phyloP scores from a whole-genome alignment of 2,113 vertebrate species.

The Spea multiplicata region DNA sequence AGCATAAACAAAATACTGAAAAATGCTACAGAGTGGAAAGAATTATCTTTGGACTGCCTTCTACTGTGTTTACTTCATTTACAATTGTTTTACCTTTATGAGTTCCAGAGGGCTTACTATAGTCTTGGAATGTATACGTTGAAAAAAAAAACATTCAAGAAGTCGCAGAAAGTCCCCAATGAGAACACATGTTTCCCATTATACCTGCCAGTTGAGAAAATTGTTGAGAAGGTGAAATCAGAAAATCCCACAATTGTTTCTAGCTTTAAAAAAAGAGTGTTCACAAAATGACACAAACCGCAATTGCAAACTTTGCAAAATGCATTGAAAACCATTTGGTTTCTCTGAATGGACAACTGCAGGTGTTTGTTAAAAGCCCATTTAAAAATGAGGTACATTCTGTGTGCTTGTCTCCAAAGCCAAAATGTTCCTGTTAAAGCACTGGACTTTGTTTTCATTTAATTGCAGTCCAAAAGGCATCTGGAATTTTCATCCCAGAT shows the following conservation, averaged over 20 bases:
- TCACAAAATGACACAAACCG: conserved; percentile 13
- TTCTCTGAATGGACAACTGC: conserved; percentile 5
- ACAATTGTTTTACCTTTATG: conserved; percentile 4
- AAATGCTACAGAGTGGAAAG: conserved; percentile 10
- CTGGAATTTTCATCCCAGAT: not conserved
- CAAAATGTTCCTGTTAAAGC: conserved; percentile 4
- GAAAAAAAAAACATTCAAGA: conserved; percentile 1
- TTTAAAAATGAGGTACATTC: not conserved
- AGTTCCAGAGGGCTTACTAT: conserved; percentile 2
- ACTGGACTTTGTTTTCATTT: conserved; percentile 19
- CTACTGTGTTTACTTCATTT: not conserved
- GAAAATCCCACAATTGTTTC: conserved; percentile 4
- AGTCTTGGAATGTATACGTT: not conserved
- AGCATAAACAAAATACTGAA: conserved; percentile 20
- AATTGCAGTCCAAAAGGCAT: conserved; percentile 10
- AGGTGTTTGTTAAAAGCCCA: conserved; percentile 8
- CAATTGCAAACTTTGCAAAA: conserved; percentile 1
- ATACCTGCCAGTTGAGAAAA: conserved; percentile 16
- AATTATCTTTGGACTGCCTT: not conserved
- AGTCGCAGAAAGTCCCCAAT: conserved; percentile 7
- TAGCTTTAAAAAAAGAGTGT: not conserved
- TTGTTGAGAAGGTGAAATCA: conserved; percentile 7
- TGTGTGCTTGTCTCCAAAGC: not conserved
- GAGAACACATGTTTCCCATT: conserved; percentile 3
- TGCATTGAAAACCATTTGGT: conserved; percentile 9